These are phyloP conservation scores for Loris lydekkerianus DNA, from an alignment of 2,797 vertebrate genomes.

Conservation along the genomic window DNA sequence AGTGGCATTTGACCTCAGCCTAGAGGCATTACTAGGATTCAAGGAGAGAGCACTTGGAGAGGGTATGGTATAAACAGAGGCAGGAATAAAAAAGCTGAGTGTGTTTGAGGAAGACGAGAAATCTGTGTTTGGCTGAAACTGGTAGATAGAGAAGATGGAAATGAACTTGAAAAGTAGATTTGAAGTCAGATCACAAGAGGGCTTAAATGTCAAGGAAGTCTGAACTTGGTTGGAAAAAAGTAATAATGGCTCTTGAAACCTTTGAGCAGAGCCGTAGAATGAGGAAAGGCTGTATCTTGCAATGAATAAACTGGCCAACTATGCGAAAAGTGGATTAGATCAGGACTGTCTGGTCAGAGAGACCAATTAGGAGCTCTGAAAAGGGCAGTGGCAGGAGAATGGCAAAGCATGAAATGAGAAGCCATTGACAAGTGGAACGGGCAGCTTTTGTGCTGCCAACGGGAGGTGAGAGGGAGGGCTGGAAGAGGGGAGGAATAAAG, in stretches of 20 bases:
- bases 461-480: too few species aligned
- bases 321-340: not conserved
- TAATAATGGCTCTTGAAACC: not conserved
- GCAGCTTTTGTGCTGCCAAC: not conserved
- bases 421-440: not conserved
- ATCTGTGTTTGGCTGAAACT: slow-evolving; percentile 15
- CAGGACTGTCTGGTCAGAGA: not conserved
- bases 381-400: not conserved
- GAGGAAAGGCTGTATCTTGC: not conserved
- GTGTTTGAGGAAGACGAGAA: not conserved
- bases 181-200: not conserved
- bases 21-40: not conserved
- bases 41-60: not conserved
- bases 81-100: not conserved
- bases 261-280: not conserved
- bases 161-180: not conserved
- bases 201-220: not conserved
- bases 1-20: not conserved
- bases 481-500: not conserved
- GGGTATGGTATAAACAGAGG: not conserved
- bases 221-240: not conserved
- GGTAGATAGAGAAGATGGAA: not conserved
- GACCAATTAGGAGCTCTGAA: not conserved
- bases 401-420: not conserved
- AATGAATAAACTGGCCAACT: not conserved